Base-by-base conservation (phyloP, 1,140 invertebrate genomes). In the Aphelenchoides fujianensis region DNA sequence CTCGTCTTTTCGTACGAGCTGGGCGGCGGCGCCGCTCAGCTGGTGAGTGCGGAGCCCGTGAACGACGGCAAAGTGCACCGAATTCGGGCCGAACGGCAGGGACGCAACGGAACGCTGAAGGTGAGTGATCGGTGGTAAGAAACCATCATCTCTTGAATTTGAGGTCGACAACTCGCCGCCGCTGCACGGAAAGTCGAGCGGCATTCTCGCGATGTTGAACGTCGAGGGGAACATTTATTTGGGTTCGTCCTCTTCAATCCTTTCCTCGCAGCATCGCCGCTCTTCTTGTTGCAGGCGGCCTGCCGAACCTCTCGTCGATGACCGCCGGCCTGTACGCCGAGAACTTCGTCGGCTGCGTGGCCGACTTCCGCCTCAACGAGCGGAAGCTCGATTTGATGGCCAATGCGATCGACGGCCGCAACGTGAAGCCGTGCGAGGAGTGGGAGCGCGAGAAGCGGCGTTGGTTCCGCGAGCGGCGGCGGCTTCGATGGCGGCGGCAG, bases 311-410 rank as follows among this genome's bases (percentile, higher is more conserved):
- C 28, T 82, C 88, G 3, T 83, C 86, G 30, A 91, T 92, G 87
- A 92, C 92, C 28, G 89, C 89, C 32, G 89, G 89, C 63, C 88
- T 89, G 52, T 91, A 90, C 79, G 84, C 81, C 27, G 82, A 88
- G 63, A 92, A 92, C 34, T 92, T 95, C 77, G 87, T 87, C 34
- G 94, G 94, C 12, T 97, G 94, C 85, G 90, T 97, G 12, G 82
- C 82, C 34, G 82, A 83, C 34, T 57, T 83, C 5, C 31, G 37
- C 53, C 68, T 83, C 41, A 84, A 83, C 55, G 79, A 74, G 27
- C 62, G 72, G 19, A 78, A 63, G 62, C 69, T 83, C 27, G 81
- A 84, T 63, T 62, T 83, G 53, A 83, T 83, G 81, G 76, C 71
- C 7, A 84, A 76, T 59, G 82, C 81, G 19, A 81, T 83, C 23